phyloP scores from a whole-genome alignment of 2,888 invertebrate genomes.

The Smittia aterrima region DNA sequence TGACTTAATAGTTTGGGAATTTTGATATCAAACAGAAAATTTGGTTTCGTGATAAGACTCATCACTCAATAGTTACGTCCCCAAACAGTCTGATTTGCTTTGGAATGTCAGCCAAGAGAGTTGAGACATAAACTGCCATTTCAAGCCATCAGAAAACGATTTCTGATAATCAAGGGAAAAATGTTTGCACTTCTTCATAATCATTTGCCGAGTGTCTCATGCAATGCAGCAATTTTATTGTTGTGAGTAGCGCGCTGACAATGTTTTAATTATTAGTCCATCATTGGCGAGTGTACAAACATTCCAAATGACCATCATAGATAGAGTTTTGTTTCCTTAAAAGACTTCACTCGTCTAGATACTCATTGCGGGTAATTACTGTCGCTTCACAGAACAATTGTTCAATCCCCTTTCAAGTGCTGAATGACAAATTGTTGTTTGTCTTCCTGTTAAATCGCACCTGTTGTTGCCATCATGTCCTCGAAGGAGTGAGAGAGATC shows the following conservation, averaged over 20 bases:
- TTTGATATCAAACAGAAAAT: constrained; percentile 5
- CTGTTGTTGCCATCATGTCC: constrained; percentile 24
- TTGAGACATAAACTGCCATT: too few species aligned
- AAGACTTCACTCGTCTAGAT: background rate
- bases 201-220: background rate
- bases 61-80: background rate
- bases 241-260: background rate
- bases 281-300: constrained; percentile 29
- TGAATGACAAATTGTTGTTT: constrained; percentile 36
- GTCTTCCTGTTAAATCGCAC: constrained; percentile 33
- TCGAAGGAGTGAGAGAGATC: background rate
- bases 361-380: background rate
- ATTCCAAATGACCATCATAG: background rate
- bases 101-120: background rate
- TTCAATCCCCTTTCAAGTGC: background rate
- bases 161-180: constrained; percentile 10
- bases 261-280: constrained; percentile 24
- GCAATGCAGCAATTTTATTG: constrained; percentile 25
- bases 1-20: constrained; percentile 1
- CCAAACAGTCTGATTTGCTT: constrained; percentile 16
- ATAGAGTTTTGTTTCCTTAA: constrained; percentile 35
- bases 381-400: background rate
- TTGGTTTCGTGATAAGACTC: background rate
- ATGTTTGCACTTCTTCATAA: constrained; percentile 17
- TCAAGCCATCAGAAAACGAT: constrained; percentile 20